These are phyloP conservation scores for Tubulanus polymorphus DNA, from an alignment of 2,888 invertebrate species.

Conservation along the genomic window DNA sequence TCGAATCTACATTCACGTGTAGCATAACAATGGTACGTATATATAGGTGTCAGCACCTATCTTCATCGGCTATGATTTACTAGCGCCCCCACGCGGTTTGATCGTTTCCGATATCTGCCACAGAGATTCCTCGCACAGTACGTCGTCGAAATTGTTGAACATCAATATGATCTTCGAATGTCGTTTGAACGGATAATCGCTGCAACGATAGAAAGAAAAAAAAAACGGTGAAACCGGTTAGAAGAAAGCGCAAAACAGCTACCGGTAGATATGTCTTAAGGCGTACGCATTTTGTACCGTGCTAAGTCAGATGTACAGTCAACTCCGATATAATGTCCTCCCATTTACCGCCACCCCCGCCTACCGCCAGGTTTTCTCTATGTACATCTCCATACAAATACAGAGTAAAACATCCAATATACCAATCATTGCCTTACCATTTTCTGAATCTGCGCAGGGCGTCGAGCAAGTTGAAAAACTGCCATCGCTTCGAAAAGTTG, in stretches of 20 bases:
- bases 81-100: conserved; percentile 77
- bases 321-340: too few relatives aligned
- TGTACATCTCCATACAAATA: too few relatives aligned
- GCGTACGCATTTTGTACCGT: too few relatives aligned
- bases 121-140: conserved; percentile 93
- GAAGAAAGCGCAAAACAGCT: background rate
- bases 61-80: too few relatives aligned
- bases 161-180: conserved; percentile 90
- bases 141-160: conserved; percentile 95
- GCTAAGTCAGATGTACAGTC: too few relatives aligned
- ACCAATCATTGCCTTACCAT: conserved; percentile 83
- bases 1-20: too few relatives aligned
- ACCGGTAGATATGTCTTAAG: background rate
- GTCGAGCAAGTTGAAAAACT: conserved; percentile 96
- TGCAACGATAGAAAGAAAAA: conserved; percentile 54
- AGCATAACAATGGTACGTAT: too few relatives aligned
- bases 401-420: too few relatives aligned
- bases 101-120: conserved; percentile 98
- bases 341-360: too few relatives aligned
- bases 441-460: conserved; percentile 97
- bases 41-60: too few relatives aligned
- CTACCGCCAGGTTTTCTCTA: too few relatives aligned
- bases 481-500: conserved; percentile 93
- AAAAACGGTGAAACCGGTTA: background rate
- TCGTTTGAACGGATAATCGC: conserved; percentile 87